phyloP scores from a whole-genome alignment of 2,888 invertebrate genomes.

The Lottia scabra region DNA sequence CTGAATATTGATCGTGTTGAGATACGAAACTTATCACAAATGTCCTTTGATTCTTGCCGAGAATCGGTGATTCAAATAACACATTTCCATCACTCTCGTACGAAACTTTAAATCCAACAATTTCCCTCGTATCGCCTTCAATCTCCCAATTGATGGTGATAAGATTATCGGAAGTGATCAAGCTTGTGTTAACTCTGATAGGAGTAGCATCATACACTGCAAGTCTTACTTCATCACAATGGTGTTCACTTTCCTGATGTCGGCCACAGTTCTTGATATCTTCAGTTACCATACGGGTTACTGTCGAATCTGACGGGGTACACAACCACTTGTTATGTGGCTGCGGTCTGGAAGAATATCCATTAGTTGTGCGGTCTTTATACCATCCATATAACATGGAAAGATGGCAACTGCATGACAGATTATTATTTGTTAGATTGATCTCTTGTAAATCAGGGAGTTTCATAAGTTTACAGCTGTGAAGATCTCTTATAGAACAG shows the following conservation, averaged over 20 bases:
- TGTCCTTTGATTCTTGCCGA: conserved; percentile 13
- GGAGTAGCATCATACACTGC: not conserved
- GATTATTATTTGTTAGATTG: conserved; percentile 28
- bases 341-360: not conserved
- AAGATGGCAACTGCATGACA: conserved; percentile 34
- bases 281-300: not conserved
- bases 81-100: not conserved
- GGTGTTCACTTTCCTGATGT: not conserved
- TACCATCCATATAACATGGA: conserved; percentile 14
- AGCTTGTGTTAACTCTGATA: not conserved
- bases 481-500: conserved; percentile 32
- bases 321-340: conserved; percentile 5
- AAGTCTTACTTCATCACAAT: not conserved
- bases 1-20: conserved; percentile 24
- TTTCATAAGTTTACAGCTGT: conserved; percentile 29
- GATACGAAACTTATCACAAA: conserved; percentile 24
- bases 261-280: not conserved
- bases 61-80: conserved; percentile 23
- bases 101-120: not conserved
- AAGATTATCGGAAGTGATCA: not conserved
- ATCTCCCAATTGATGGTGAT: not conserved
- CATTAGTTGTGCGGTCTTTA: not conserved
- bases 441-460: conserved; percentile 31
- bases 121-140: not conserved
- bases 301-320: not conserved